These are phyloP conservation scores for Philopotamus ludificatus DNA, from an alignment of 1,140 invertebrate genomes.

Conservation along the genomic window DNA sequence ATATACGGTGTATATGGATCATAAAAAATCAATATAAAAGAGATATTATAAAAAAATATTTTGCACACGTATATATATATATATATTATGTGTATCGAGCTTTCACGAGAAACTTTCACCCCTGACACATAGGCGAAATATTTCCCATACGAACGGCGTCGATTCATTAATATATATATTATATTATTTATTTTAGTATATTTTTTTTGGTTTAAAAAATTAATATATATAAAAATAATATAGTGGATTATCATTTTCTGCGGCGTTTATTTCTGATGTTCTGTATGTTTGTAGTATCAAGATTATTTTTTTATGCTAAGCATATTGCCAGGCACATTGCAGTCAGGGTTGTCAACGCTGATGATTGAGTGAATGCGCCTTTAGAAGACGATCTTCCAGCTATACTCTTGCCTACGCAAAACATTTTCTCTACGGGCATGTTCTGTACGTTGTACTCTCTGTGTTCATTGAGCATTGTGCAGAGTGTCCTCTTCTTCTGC, in stretches of 20 bases:
- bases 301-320: slow-evolving; percentile 13
- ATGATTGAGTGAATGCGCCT: not conserved
- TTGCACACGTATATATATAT: no score
- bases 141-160: not conserved
- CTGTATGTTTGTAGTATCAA: no score
- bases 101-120: slow-evolving; percentile 18
- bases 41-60: no score
- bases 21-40: no score
- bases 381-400: slow-evolving; percentile 44
- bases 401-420: slow-evolving; percentile 68
- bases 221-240: not conserved
- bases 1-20: slow-evolving; percentile 10
- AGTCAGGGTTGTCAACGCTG: not conserved
- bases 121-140: slow-evolving; percentile 37
- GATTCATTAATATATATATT: not conserved
- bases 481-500: slow-evolving; percentile 79
- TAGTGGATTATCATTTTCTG: not conserved
- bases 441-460: slow-evolving; percentile 77
- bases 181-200: not conserved
- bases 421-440: slow-evolving; percentile 77
- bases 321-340: slow-evolving; percentile 24
- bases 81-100: no score
- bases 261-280: no score
- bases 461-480: slow-evolving; percentile 71
- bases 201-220: not conserved